A percentile compares a stretch with the other conserved stretches of the same genome.
Conservation (phyloP, 2,888 invertebrate genomes). For the Anarsia innoxiella region DNA sequence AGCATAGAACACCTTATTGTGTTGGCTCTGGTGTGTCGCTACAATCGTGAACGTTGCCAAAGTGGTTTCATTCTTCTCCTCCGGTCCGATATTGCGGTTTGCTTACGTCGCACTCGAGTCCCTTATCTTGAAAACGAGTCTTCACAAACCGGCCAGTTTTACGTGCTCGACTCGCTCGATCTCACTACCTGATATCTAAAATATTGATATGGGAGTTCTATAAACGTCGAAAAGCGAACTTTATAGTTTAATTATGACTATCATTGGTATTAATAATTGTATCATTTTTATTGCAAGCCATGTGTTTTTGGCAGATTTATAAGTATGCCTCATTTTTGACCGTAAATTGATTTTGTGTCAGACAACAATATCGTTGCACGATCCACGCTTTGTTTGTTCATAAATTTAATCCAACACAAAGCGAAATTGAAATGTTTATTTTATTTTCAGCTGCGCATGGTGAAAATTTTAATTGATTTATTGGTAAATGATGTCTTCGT, state of each 20-base stretch:
- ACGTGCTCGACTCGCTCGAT: slow-evolving; percentile 10
- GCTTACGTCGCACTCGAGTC: slow-evolving; percentile 37
- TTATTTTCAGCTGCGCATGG: slow-evolving; percentile 25
- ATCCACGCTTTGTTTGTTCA: slow-evolving; percentile 14
- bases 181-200: slow-evolving; percentile 19
- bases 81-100: slow-evolving; percentile 55
- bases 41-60: slow-evolving; percentile 42
- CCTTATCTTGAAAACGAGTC: slow-evolving; percentile 27
- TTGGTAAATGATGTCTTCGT: slow-evolving; percentile 39
- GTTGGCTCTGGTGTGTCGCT: slow-evolving; percentile 61
- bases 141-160: slow-evolving; percentile 17
- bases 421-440: slow-evolving; percentile 23
- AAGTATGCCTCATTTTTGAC: too few relatives aligned
- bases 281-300: too few relatives aligned
- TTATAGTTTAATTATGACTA: too few relatives aligned
- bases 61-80: slow-evolving; percentile 48
- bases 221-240: too few relatives aligned
- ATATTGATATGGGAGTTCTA: slow-evolving; percentile 18
- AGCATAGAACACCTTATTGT: slow-evolving; percentile 62
- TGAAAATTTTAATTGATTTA: slow-evolving; percentile 32
- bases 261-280: too few relatives aligned
- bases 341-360: too few relatives aligned
- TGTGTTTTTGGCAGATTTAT: too few relatives aligned
- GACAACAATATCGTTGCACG: slow-evolving; percentile 4
- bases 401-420: slow-evolving; percentile 24